These are phyloP conservation scores for Astatoreochromis straeleni DNA, from an alignment of 2,113 vertebrate species.

Conservation along the genomic window DNA sequence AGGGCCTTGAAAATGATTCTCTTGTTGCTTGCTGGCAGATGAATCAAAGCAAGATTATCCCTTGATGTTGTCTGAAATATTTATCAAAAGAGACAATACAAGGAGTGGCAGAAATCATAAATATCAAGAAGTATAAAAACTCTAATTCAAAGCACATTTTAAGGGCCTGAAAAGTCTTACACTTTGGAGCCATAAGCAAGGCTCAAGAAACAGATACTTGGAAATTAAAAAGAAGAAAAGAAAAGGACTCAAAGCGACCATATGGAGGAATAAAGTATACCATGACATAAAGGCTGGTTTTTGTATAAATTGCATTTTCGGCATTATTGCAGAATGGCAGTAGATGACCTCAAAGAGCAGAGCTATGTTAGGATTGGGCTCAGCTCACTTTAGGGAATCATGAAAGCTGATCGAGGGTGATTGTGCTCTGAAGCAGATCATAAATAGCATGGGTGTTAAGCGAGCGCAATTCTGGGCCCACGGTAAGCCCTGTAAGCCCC, in stretches of 20 bases:
- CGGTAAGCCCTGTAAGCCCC: constrained; percentile 32
- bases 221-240: background rate
- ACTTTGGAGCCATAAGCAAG: constrained; percentile 38
- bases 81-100: constrained; percentile 76
- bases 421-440: constrained; percentile 23
- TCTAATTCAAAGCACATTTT: constrained; percentile 71
- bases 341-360: constrained; percentile 42
- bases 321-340: constrained; percentile 50
- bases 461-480: constrained; percentile 35
- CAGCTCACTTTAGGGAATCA: constrained; percentile 28
- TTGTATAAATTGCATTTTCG: constrained; percentile 43
- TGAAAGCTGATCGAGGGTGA: constrained; percentile 13
- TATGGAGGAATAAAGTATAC: constrained; percentile 53
- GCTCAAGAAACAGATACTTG: constrained; percentile 37
- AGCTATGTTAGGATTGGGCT: constrained; percentile 6
- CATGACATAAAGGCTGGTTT: constrained; percentile 23
- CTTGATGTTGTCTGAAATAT: constrained; percentile 75
- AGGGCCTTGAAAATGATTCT: constrained; percentile 64
- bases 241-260: constrained; percentile 36
- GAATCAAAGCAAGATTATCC: constrained; percentile 70
- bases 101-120: constrained; percentile 77
- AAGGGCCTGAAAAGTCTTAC: constrained; percentile 22
- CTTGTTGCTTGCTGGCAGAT: constrained; percentile 68
- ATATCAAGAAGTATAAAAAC: constrained; percentile 73
- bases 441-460: constrained; percentile 45